Percentiles rank a stretch among this genome's conserved stretches.
Conservation (phyloP, 2,113 vertebrate genomes). For the Isichthys henryi region DNA sequence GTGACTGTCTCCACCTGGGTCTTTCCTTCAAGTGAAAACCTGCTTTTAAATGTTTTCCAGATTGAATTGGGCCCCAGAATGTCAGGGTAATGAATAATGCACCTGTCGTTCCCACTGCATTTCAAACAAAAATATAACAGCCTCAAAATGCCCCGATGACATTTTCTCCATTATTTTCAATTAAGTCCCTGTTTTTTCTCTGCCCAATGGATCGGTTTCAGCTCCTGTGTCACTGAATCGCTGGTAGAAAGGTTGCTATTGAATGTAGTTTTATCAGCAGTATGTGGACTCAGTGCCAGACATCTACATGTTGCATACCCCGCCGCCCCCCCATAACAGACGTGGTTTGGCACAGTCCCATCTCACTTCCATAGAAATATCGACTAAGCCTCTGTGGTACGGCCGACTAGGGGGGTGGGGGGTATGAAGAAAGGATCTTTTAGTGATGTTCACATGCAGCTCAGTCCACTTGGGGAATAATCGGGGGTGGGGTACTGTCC, state of each 20-base stretch:
- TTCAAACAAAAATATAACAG: constrained; percentile 29
- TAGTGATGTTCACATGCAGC: neutral
- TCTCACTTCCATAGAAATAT: neutral
- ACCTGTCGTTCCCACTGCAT: constrained; percentile 33
- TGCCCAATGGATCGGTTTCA: neutral
- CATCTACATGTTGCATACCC: neutral
- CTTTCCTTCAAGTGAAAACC: constrained; percentile 41
- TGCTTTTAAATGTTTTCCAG: constrained; percentile 42
- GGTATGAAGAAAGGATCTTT: neutral
- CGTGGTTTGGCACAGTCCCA: neutral
- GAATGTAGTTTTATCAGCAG: neutral
- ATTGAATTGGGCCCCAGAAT: constrained; percentile 22
- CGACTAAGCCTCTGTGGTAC: neutral
- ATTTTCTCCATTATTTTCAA: neutral
- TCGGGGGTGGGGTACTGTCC: neutral
- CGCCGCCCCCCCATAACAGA: neutral
- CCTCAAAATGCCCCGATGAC: neutral
- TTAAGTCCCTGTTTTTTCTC: neutral
- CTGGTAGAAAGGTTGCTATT: neutral
- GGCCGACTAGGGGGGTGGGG: neutral
- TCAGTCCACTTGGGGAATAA: neutral
- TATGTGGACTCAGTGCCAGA: neutral
- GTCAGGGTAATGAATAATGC: constrained; percentile 31
- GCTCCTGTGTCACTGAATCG: neutral
- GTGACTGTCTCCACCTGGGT: constrained; percentile 28